Conservation (phyloP, 2,113 vertebrate species). For the Anolis sagrei region DNA sequence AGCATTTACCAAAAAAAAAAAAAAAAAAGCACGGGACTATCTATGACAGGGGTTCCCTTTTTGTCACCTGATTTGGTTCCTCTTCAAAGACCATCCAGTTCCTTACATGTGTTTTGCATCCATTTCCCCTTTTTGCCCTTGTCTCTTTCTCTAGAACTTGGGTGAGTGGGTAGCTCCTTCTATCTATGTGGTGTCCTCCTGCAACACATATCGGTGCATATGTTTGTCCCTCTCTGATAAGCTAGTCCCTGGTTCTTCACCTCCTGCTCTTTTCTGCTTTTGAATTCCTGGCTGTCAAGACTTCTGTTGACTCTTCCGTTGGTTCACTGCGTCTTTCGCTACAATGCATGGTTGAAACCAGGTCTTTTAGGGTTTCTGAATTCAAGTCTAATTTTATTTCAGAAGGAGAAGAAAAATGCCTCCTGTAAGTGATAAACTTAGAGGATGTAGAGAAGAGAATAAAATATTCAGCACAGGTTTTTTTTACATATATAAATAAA, state of each 20-base stretch:
- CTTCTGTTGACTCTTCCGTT: constrained; percentile 22
- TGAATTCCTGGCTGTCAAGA: neutral
- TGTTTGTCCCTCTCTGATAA: constrained; percentile 5
- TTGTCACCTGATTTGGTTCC: neutral
- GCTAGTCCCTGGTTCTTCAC: constrained; percentile 8
- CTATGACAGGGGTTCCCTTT: neutral
- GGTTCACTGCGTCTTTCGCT: constrained; percentile 36
- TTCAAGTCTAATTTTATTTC: constrained; percentile 28
- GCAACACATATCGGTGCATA: neutral
- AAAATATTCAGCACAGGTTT: constrained; percentile 55
- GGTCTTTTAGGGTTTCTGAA: neutral
- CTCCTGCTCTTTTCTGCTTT: constrained; percentile 26
- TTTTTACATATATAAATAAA: constrained; percentile 59
- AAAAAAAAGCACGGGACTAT: neutral
- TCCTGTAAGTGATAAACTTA: constrained; percentile 42
- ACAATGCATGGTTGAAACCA: rapidly evolving
- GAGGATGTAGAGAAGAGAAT: constrained; percentile 45
- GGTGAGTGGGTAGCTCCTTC: neutral
- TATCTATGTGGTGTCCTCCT: neutral
- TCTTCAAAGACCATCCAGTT: neutral
- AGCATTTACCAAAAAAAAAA: neutral
- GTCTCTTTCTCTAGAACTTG: neutral
- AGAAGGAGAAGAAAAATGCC: constrained; percentile 3
- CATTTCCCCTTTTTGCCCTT: neutral
- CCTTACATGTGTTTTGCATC: neutral